These are phyloP conservation scores for Axea sp. DNA, from an alignment of 2,888 invertebrate species.

Conservation along the genomic window DNA sequence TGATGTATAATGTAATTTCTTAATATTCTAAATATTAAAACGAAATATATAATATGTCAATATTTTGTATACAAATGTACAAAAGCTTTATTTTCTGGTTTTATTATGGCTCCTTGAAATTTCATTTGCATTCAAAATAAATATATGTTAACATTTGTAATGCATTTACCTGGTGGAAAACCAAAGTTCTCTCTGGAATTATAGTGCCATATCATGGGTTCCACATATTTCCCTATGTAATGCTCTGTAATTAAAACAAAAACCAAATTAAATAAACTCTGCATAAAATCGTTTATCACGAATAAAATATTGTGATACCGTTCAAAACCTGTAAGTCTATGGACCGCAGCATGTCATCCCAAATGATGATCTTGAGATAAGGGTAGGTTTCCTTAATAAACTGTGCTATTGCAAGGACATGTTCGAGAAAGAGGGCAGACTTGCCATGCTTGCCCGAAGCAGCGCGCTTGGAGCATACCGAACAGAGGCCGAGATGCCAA, in stretches of 20 bases:
- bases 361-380: conserved; percentile 85
- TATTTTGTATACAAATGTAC: too few species aligned
- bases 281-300: neutral
- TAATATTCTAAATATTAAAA: too few species aligned
- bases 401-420: conserved; percentile 83
- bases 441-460: conserved; percentile 80
- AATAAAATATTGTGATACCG: conserved; percentile 78
- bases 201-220: conserved; percentile 87
- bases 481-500: conserved; percentile 86
- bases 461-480: conserved; percentile 81
- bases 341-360: conserved; percentile 92
- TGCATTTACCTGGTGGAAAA: conserved; percentile 78
- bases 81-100: too few species aligned
- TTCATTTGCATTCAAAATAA: too few species aligned
- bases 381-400: conserved; percentile 84
- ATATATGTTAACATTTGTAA: too few species aligned
- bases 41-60: too few species aligned
- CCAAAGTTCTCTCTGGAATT: conserved; percentile 81
- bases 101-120: too few species aligned
- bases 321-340: conserved; percentile 81
- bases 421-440: conserved; percentile 84
- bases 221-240: conserved; percentile 82
- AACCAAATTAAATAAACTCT: neutral
- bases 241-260: conserved; percentile 80
- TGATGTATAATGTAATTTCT: too few species aligned